Evolutionary conservation across 1,140 invertebrate genomes (phyloP), one percentile per base, ranked within the genome.

Genomic region (Cryptotermes secundus): DNA sequence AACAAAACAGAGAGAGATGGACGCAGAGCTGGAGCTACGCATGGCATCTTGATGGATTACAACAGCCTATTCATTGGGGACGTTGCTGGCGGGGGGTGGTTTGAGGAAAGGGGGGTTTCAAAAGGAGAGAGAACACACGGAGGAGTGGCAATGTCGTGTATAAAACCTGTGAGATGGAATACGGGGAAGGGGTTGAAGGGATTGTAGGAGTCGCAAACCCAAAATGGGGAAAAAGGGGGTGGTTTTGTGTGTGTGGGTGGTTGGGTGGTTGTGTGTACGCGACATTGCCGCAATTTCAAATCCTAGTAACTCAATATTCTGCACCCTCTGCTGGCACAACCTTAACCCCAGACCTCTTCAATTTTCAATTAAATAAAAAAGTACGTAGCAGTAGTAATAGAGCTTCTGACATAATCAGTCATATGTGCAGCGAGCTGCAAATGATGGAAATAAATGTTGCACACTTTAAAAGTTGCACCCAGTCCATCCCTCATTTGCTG

Each of bases 11-110:
- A 38, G 34, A 34, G 80, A 81, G 36, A 49, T 31, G 42, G 16
- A 81, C 26, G 80, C 26, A 35, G 34, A 49, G n/a, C 31, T 31
- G 38, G 42, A 49, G 81, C 81, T 82, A 45, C 42, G 81, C 53
- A 82, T 82, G 81, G 81, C 81, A 59, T 82, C 34, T 45, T 82
- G 81, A 82, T 82, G 81, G 81, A 82, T 82, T 82, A 82, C 81
- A 82, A 82, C 81, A 34, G 81, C 81, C 81, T 49, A 59, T 82
- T 59, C 42, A 45, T 82, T 59, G 53, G 81, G 81, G 81, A 49
- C 53, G 59, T 6, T 6, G 59, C 59, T 2, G 59, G 59, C 0
- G 59, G 59, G 59, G 81, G 81, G 49, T 59, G 81, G 81, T 49
- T 49, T 31, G 31, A 45, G 81, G n/a, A 59, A n/a, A 34, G 26